Evolutionary conservation across 2,797 vertebrate species (phyloP).

Genomic region (Sitta carolinensis): DNA sequence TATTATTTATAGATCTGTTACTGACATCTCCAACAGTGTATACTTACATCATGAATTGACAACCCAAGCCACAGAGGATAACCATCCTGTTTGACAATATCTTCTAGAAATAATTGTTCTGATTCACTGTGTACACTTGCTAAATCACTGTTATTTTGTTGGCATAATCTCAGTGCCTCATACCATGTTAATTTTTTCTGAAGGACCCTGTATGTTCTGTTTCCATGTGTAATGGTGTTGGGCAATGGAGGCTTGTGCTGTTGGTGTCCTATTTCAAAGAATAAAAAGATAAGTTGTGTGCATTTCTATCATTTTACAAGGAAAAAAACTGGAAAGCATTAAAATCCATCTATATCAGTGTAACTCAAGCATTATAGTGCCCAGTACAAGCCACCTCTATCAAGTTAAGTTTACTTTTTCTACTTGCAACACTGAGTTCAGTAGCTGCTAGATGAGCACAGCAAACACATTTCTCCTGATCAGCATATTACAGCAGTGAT

Average conservation of each 20-base stretch:
- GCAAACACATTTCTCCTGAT: not conserved
- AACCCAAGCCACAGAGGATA: slow-evolving; percentile 93
- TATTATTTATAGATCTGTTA: not conserved
- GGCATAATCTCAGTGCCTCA: slow-evolving; percentile 84
- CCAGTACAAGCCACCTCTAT: not conserved
- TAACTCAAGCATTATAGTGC: not conserved
- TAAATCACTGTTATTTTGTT: slow-evolving; percentile 79
- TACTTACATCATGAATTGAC: slow-evolving; percentile 89
- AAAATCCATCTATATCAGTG: not conserved
- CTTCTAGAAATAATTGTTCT: slow-evolving; percentile 78
- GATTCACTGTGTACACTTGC: slow-evolving; percentile 84
- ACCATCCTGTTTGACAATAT: slow-evolving; percentile 84
- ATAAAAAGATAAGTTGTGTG: not conserved
- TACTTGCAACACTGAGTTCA: not conserved
- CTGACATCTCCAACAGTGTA: not conserved
- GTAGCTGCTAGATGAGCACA: not conserved
- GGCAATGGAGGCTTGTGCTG: slow-evolving; percentile 71
- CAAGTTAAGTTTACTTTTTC: not conserved
- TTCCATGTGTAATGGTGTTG: slow-evolving; percentile 73
- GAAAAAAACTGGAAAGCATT: not conserved
- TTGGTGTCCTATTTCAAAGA: slow-evolving; percentile 63
- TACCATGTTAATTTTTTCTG: slow-evolving; percentile 85
- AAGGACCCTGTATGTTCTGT: slow-evolving; percentile 80
- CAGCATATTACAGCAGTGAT: not conserved
- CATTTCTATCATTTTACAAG: not conserved